These are phyloP conservation scores for Drosophila limbata DNA, from an alignment of 2,888 invertebrate species.

Conservation along the genomic window DNA sequence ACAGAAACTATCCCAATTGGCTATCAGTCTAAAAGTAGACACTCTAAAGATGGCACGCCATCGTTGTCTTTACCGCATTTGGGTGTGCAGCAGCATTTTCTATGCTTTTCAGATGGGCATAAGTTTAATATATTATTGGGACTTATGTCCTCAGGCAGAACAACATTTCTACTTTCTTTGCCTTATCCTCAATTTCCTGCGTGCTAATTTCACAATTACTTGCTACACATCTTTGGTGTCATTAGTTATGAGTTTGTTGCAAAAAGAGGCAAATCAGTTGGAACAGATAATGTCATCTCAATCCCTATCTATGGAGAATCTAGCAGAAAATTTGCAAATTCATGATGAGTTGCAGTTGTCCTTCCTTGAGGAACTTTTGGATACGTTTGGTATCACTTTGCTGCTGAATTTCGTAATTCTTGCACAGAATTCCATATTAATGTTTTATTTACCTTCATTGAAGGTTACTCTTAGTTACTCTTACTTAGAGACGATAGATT, in stretches of 20 bases:
- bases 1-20: slow-evolving; percentile 1
- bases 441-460: slow-evolving; percentile 19
- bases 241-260: slow-evolving; percentile 10
- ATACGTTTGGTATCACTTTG: slow-evolving; percentile 19
- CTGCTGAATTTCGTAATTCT: slow-evolving; percentile 13
- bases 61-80: slow-evolving; percentile 11
- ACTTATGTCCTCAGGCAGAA: slow-evolving; percentile 1
- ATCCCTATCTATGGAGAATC: background rate
- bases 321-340: slow-evolving; percentile 13
- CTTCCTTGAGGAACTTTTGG: slow-evolving; percentile 27
- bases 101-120: background rate
- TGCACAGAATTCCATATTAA: slow-evolving; percentile 5
- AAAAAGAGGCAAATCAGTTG: slow-evolving; percentile 8
- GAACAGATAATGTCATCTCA: background rate
- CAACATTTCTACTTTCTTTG: background rate
- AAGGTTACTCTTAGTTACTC: slow-evolving; percentile 10
- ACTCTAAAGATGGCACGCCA: background rate
- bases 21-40: background rate
- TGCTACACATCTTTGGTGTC: slow-evolving; percentile 26
- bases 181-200: slow-evolving; percentile 6
- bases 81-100: background rate
- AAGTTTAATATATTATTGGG: background rate
- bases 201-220: slow-evolving; percentile 23
- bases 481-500: background rate
- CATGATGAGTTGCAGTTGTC: slow-evolving; percentile 25